These are phyloP conservation scores for Natrix natrix DNA, from an alignment of 2,797 vertebrate species.

Conservation along the genomic window DNA sequence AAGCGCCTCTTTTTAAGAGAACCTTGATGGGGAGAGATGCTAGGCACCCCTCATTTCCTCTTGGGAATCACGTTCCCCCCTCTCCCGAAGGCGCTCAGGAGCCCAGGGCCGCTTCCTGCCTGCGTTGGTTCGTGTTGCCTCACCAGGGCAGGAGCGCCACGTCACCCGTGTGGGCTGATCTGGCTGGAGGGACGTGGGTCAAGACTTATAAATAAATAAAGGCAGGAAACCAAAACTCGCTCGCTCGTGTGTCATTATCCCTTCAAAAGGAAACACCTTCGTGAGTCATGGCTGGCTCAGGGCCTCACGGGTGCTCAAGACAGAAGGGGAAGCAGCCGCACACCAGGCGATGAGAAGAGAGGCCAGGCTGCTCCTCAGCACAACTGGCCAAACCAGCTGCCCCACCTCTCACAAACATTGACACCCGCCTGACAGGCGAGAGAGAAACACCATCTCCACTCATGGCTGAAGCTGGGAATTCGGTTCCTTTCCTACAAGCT, in stretches of 20 bases:
- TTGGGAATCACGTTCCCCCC: background rate
- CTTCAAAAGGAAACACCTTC: conserved; percentile 1
- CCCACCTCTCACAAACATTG: background rate
- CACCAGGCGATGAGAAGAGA: too few species aligned
- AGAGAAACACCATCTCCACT: background rate
- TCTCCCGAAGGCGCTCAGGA: background rate
- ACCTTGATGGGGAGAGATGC: background rate
- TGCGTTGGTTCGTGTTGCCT: background rate
- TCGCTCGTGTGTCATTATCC: conserved; percentile 1
- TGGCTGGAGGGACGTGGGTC: background rate
- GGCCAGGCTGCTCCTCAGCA: background rate
- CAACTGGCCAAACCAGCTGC: background rate
- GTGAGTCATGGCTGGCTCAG: conserved; percentile 18
- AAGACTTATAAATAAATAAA: conserved; percentile 23
- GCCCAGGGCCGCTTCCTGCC: background rate
- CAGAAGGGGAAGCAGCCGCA: background rate
- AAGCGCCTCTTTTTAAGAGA: background rate
- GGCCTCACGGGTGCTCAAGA: background rate
- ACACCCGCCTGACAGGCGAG: background rate
- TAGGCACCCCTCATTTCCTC: background rate
- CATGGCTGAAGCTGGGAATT: background rate
- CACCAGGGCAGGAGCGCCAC: background rate
- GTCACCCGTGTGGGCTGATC: background rate
- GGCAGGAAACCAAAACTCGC: conserved; percentile 8
- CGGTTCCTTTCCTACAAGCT: background rate